Evolutionary conservation across 2,888 invertebrate genomes (phyloP).

Genomic region (Iselma pallidipennis): DNA sequence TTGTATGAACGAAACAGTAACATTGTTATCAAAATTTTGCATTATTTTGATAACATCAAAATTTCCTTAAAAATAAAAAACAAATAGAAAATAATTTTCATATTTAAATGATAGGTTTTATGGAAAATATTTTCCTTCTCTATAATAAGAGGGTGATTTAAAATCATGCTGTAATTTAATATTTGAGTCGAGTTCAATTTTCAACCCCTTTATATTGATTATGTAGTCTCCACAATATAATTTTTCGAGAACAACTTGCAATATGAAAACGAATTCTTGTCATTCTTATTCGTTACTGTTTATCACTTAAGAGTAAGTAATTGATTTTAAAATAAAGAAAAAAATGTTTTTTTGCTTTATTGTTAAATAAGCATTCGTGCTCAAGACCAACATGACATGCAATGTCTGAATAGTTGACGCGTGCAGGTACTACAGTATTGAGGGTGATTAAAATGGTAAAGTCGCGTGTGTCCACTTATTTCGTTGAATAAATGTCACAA

Average conservation of each 20-base stretch:
- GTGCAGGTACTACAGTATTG: conserved; percentile 31
- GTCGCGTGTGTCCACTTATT: conserved; percentile 32
- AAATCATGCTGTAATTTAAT: neutral
- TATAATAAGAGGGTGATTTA: neutral
- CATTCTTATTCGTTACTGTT: neutral
- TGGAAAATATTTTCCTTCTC: neutral
- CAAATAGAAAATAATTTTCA: neutral
- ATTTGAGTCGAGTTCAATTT: neutral
- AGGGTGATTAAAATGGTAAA: conserved; percentile 18
- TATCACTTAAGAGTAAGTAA: too few species aligned
- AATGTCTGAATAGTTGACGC: conserved; percentile 29
- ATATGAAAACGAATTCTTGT: too few species aligned
- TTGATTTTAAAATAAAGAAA: neutral
- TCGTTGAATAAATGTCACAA: neutral
- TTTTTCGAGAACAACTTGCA: neutral
- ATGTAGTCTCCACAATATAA: neutral
- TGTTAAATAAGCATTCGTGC: neutral
- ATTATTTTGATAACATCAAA: neutral
- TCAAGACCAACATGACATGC: conserved; percentile 32
- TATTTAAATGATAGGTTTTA: neutral
- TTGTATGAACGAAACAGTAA: neutral
- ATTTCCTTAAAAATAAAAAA: neutral
- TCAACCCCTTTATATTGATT: neutral
- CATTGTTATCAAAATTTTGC: too few species aligned
- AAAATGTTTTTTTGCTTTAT: neutral